These are phyloP conservation scores for Lochmaea capreae DNA, from an alignment of 2,888 invertebrate genomes.

Conservation along the genomic window DNA sequence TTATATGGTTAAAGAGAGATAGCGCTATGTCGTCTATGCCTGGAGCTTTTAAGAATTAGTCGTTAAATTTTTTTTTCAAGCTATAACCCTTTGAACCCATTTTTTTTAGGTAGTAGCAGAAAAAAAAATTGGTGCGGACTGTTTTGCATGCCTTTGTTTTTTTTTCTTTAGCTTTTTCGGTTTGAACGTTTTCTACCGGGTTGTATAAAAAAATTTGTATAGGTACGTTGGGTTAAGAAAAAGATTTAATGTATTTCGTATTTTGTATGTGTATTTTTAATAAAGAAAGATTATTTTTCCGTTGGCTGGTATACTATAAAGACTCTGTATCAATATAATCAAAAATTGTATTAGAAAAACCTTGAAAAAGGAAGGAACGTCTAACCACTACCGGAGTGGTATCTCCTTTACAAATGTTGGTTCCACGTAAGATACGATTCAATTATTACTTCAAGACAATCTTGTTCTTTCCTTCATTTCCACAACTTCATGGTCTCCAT, in stretches of 20 bases:
- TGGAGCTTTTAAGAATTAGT: constrained; percentile 44
- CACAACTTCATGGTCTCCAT: no score
- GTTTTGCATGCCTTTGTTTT: constrained; percentile 43
- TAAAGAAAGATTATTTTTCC: no score
- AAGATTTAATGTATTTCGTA: not conserved
- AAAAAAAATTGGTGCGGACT: constrained; percentile 47
- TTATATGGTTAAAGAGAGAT: constrained; percentile 41
- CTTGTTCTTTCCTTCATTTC: no score
- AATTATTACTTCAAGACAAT: no score
- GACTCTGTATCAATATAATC: no score
- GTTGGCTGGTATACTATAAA: no score
- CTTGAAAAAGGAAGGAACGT: no score
- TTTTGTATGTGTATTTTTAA: no score
- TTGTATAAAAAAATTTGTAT: constrained; percentile 28
- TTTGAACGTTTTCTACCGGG: constrained; percentile 37
- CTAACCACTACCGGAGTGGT: no score
- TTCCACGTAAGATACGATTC: no score
- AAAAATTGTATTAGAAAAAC: no score
- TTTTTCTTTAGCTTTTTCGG: constrained; percentile 24
- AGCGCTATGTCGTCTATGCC: constrained; percentile 33
- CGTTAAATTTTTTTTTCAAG: constrained; percentile 47
- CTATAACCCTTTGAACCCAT: constrained; percentile 44
- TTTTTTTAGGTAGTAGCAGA: constrained; percentile 48
- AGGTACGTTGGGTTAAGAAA: not conserved
- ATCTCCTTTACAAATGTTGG: no score